These are phyloP conservation scores for Odontothrips loti DNA, from an alignment of 2,888 invertebrate genomes.

Conservation along the genomic window DNA sequence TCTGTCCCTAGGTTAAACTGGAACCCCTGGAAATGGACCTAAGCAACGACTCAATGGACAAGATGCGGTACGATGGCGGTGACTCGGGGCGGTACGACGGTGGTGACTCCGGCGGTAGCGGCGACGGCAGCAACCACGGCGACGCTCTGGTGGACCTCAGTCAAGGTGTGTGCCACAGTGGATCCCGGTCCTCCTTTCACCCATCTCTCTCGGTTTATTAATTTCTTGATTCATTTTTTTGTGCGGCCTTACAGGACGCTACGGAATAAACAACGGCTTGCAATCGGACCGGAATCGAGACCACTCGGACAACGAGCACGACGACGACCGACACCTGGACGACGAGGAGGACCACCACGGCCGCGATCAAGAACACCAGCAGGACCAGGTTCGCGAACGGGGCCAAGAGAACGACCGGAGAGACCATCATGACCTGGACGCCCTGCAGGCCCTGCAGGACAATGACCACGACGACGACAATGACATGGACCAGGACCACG, in stretches of 20 bases:
- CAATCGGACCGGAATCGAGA: slow-evolving; percentile 8
- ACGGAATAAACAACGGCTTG: background rate
- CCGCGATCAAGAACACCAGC: background rate
- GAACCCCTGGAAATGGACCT: slow-evolving; percentile 11
- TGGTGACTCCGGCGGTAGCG: background rate
- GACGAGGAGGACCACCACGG: background rate
- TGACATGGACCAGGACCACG: background rate
- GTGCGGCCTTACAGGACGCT: background rate
- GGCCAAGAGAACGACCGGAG: background rate
- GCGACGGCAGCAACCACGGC: slow-evolving; percentile 7
- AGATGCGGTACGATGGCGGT: background rate
- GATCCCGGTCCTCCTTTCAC: too few relatives aligned
- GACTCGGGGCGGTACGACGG: background rate
- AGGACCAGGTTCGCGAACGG: background rate
- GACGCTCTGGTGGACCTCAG: slow-evolving; percentile 10
- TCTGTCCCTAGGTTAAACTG: background rate
- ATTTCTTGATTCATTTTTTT: background rate
- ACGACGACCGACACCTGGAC: background rate
- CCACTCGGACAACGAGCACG: slow-evolving; percentile 4
- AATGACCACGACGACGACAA: slow-evolving; percentile 5
- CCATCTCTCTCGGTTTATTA: too few relatives aligned
- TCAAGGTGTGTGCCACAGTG: background rate
- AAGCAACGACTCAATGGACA: slow-evolving; percentile 13
- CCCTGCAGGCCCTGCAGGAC: background rate
- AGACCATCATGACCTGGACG: background rate